Base-by-base conservation (phyloP, 1,140 invertebrate genomes). In the Coenobita brevimanus region DNA sequence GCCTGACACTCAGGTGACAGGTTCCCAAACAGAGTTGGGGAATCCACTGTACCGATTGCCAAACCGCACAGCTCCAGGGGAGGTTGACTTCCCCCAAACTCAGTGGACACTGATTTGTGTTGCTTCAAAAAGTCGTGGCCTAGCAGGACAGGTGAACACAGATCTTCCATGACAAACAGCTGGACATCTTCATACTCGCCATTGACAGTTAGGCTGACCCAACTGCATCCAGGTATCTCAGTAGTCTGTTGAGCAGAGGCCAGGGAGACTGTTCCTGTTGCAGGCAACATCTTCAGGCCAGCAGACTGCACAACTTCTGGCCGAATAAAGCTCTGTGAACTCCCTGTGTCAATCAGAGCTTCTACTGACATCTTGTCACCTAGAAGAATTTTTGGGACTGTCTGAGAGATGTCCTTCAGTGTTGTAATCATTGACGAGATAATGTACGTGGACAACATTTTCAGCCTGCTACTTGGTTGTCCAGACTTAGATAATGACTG, bases 241-340 rank as follows among this genome's bases (percentile, higher is more conserved):
- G 33, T 78, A 46, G 75, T 78, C 75, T 78, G 33, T 6, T n/a
- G 41, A 78, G 75, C 75, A 78, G 75, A 78, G 41, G 75, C 75
- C 75, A 78, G 75, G 38, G 36, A 78, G 24, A 78, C 38, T 78
- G 75, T 78, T 78, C 75, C 75, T 46, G 21, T n/a, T 24, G 41
- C 75, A 50, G 38, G 33, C 75, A 78, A 24, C 3, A 78, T 30
- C 21, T 43, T 76, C 73, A 76, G 73, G 1, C 2, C 38, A 30
- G 38, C 27, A 1, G 73, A 30, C 8, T 76, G 27, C 38, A 41
- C 46, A 50, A 50, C 46, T 50, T 50, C 46, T 50, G 46, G 46
- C 17, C 46, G 17, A 17, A 50, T 50, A 17, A 50, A 50, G 17
- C 46, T 50, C 46, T 50, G 46, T 50, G 46, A 50, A 50, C 46